Base-by-base conservation (phyloP, 2,888 invertebrate species). In the Galerucella pusilla region DNA sequence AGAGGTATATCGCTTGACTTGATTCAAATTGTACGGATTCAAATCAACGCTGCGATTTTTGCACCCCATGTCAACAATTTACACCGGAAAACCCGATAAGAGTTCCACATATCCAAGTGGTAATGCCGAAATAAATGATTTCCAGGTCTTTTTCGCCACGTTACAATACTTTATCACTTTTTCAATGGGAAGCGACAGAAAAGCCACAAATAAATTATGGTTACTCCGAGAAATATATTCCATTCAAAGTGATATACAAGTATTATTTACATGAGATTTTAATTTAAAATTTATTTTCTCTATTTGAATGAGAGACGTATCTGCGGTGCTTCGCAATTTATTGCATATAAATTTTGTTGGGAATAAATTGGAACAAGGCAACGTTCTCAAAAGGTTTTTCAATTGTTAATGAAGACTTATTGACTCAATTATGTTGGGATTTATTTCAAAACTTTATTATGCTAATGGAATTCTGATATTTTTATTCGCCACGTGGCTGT, bases 401-500 rank as follows among this genome's bases (percentile, higher is more conserved):
- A 35, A 65, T 57, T 60, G 49, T 69, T 69, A 69, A 69, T 69
- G 46, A 60, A 49, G 71, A 70, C 52, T 71, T 67, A 74, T 67
- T 64, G 61, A 66, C 70, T 67, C 70, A 74, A 74, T 71, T 71
- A 74, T 63, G 16, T 28, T 10, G 28, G 35, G 46, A 61, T 61
- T 69, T 69, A 61, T 69, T 69, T 69, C 61, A 25, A 20, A 25
- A 68, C 59, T 7, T 42, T 42, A 12, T 68, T 68, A 45, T 42
- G 54, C 20, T 45, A 28, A 61, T 35, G n/a, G 16, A 63, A 63
- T 63, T 12, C n/a, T 16, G 11, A 92, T 70, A 57, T 57, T 57
- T 10, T 20, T 0, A 6, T 16, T 7, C 7, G 20, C 20, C 57
- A 57, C 57, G 57, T 57, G 57, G 20, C 57, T 57, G 10, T 9